Evolutionary conservation across 2,888 invertebrate genomes (phyloP), one percentile per base, ranked within the genome.

Genomic region (Gisinianus flammeolus): DNA sequence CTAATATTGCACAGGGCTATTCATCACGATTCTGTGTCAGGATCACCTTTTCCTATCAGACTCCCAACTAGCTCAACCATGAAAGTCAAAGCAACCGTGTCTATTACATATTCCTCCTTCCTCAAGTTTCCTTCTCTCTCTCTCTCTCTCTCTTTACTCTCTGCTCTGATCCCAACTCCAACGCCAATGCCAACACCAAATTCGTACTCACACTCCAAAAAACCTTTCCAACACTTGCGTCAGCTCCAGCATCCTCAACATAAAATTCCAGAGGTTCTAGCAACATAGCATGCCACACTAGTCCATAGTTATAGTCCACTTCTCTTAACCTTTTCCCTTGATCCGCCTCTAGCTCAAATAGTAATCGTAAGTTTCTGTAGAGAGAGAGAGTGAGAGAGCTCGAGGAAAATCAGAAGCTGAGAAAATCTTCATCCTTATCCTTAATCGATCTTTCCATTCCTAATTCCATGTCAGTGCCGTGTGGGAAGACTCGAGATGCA

Each of bases 21-120:
- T 80, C 82, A 82, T 82, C 82, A 82, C 81, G 82, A 80, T 82
- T n/a, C 80, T 80, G 79, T 79, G 80, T 81, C 82, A 82, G 52
- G 73, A 80, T 80, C 81, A 81, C 82, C 79, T 79, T 79, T 79
- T 72, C 22, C 74, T 74, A 33, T 35, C 66, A 74, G 56, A 22
- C 66, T 2, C 28, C 31, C 58, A 35, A n/a, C 24, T 22, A 2
- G 12, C 12, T 67, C 33, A 67, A 67, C 3, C 67, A 67, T 67
- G 67, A 67, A 64, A 67, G n/a, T 33, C 33, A 26, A 24, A 44
- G 44, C 52, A 24, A 44, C n/a, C 52, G n/a, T 52, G 70, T 44
- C 33, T 58, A 33, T 72, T 28, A 58, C 54, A 31, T 58, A 22
- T 70, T 6, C 62, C 24, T 24, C 26, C 62, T 26, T 62, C 62